These are phyloP conservation scores for Oxycera nigricornis DNA, from an alignment of 2,888 invertebrate genomes.

Conservation along the genomic window DNA sequence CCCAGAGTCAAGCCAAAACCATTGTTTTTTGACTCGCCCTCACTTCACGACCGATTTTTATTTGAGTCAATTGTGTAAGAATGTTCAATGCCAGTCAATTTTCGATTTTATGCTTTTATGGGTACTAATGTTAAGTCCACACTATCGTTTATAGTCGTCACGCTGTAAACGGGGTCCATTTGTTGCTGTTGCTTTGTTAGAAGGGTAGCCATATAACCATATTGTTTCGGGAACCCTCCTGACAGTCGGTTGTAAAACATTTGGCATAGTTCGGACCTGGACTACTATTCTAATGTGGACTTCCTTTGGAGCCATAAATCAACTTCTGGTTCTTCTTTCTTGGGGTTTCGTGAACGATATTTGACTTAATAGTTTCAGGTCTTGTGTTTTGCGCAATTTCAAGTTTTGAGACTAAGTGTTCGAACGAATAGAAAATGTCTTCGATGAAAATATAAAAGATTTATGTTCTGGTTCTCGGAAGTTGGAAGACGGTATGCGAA, in stretches of 20 bases:
- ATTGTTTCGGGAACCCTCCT: not conserved
- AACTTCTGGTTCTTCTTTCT: conserved; percentile 7
- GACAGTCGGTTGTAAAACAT: not conserved
- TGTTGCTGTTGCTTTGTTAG: not conserved
- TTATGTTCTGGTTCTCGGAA: not conserved
- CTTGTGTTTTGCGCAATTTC: conserved; percentile 15
- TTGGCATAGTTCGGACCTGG: conserved; percentile 21
- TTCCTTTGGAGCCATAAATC: conserved; percentile 18
- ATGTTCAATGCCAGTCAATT: conserved; percentile 30
- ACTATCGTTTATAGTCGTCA: conserved; percentile 17
- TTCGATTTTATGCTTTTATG: conserved; percentile 23
- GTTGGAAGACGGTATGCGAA: not conserved
- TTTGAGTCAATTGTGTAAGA: not conserved
- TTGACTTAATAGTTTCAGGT: not conserved
- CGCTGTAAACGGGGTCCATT: not conserved
- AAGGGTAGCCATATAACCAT: not conserved
- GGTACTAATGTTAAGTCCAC: conserved; percentile 33
- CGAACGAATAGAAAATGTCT: too few relatives aligned
- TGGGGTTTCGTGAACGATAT: not conserved
- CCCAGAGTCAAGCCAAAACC: not conserved
- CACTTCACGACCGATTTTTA: not conserved
- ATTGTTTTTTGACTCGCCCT: not conserved
- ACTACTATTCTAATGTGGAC: not conserved
- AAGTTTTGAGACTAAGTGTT: too few relatives aligned
- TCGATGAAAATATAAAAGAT: not conserved